Evolutionary conservation across 1,140 invertebrate species (phyloP), one percentile per base, ranked within the genome.

Genomic region (Acyrthosiphon pisum): DNA sequence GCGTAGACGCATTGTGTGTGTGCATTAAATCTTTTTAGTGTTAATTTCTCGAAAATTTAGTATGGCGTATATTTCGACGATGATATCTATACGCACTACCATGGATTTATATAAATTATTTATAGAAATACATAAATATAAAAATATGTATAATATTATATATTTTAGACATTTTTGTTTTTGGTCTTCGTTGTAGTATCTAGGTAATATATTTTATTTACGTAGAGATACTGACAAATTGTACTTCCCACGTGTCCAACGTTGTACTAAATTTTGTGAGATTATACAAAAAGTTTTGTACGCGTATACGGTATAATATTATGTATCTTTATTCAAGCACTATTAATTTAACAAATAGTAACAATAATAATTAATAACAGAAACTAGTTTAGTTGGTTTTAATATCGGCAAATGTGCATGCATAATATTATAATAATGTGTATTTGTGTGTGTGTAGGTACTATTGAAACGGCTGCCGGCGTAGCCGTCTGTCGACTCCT

Each of bases 401-500:
- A n/a, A 87, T 46, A 46, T 30, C 41, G 84, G 18, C 11, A 87
- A n/a, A 46, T n/a, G 26, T 6, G 44, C 23, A 68, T 91, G 37
- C 23, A 60, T 60, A 53, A 56, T 88, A 88, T 50, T 41, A 35
- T 84, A 37, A 83, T 83, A 83, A 84, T 84, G 20, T 90, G 88
- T 56, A 48, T 56, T 50, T 90, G 18, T 37, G 20, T 90, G 90
- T 26, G 41, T 46, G 41, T 41, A 9, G 14, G 23, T 86, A 44
- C 37, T 35, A 83, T 35, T 37, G 68, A 50, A 92, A 81, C 76
- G 41, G n/a, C 48, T 84, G 44, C 26, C 68, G 44, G 23, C 41
- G 30, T 87, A 89, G 48, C n/a, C 81, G 76, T 76, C 91, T 92
- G 68, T 92, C 44, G 48, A 83, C 91, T 93, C 48, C 91, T 86